Conservation (phyloP, 1,140 invertebrate genomes). For the Ceratina japonica region DNA sequence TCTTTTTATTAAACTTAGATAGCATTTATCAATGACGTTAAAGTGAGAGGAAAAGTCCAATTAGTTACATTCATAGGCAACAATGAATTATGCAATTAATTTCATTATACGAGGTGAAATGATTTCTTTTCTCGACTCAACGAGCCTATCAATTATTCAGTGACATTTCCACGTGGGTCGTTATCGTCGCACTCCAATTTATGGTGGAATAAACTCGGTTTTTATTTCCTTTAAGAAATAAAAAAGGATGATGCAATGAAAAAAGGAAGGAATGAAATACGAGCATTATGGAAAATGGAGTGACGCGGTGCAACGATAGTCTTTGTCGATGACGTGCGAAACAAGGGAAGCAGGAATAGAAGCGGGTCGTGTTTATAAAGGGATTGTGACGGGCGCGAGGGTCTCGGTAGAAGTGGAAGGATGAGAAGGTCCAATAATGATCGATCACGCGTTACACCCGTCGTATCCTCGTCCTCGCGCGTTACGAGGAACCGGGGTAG, state of each 20-base stretch:
- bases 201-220: not conserved
- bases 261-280: not conserved
- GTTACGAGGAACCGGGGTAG: constrained; percentile 43
- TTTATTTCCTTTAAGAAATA: not conserved
- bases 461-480: constrained; percentile 48
- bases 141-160: not conserved
- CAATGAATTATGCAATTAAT: too few species aligned
- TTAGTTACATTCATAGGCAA: too few species aligned
- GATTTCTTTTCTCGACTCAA: not conserved
- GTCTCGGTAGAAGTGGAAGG: constrained; percentile 27
- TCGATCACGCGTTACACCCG: constrained; percentile 64
- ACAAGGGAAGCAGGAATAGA: constrained; percentile 59
- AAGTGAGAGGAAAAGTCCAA: too few species aligned
- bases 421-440: constrained; percentile 69
- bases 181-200: not conserved
- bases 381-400: constrained; percentile 47
- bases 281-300: constrained; percentile 26
- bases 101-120: not conserved
- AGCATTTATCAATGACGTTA: too few species aligned
- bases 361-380: constrained; percentile 56
- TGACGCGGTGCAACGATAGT: constrained; percentile 34
- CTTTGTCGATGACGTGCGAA: constrained; percentile 62
- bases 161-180: too few species aligned
- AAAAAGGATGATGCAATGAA: too few species aligned
- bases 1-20: too few species aligned